Evolutionary conservation across 2,113 vertebrate genomes (phyloP).

Genomic region (Brachypteracias leptosomus): DNA sequence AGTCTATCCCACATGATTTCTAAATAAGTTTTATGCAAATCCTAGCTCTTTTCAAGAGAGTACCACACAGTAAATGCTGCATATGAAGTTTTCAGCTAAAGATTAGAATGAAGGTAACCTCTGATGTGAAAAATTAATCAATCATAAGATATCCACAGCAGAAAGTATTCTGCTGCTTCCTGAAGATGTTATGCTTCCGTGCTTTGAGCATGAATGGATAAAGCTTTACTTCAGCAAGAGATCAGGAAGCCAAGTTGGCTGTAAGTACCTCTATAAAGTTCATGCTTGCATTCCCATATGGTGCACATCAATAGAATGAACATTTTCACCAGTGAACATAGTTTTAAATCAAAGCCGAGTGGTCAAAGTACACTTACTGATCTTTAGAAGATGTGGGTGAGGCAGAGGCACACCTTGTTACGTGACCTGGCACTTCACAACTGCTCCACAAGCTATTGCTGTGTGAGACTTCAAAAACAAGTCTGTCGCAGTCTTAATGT

Average conservation of each 20-base stretch:
- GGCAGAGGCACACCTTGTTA: neutral
- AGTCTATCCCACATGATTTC: neutral
- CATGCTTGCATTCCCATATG: neutral
- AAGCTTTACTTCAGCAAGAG: neutral
- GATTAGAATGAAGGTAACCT: neutral
- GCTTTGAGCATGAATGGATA: neutral
- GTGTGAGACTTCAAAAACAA: neutral
- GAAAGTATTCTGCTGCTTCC: neutral
- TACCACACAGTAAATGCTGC: neutral
- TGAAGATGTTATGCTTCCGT: neutral
- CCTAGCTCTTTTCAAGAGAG: neutral
- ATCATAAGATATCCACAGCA: neutral
- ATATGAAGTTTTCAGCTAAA: neutral
- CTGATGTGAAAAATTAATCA: neutral
- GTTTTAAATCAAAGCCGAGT: neutral
- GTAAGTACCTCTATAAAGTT: neutral
- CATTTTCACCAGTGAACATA: neutral
- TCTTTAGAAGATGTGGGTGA: neutral
- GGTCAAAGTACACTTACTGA: neutral
- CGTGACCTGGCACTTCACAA: fast-evolving
- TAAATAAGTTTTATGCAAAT: neutral
- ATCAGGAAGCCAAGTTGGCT: neutral
- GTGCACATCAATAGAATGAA: neutral
- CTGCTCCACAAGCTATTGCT: fast-evolving
- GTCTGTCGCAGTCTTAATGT: fast-evolving